Evolutionary conservation across 2,797 vertebrate genomes (phyloP), one percentile per base, ranked within the genome.

Genomic region (Mycteria americana): DNA sequence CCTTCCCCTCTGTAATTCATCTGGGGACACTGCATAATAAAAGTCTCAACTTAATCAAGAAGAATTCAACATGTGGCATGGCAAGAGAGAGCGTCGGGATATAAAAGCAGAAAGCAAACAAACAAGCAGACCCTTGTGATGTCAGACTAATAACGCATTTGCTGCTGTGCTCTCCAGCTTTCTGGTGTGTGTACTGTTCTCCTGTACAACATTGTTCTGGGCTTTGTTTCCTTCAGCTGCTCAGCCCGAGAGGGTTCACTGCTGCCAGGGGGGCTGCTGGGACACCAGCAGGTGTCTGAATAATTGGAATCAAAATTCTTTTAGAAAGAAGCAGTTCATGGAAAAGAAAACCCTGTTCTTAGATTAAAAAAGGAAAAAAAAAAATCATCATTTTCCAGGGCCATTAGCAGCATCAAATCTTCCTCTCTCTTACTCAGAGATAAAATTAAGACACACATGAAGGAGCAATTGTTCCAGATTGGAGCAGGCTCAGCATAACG

Each of bases 31-130:
- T 75, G 46, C 45, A 92, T 91, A 96, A 96, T 95, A 94, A 94
- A 97, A 97, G 93, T 97, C 94, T 93, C 90, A 95, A 94, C 94
- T 97, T 92, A 96, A 95, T 97, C 97, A 97, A 92, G 95, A 94
- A 92, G 95, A 96, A 95, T 87, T 92, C 91, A 95, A 96, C 95
- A 93, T 92, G 93, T 95, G 88, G 72, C 95, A 90, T 19, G 59
- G 92, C 77, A 92, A 96, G 91, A 90, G 77, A 91, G 94, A 96
- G 79, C 77, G 1, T 72, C 46, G 70, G 85, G 95, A 84, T 91
- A 76, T 54, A 77, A 94, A 95, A 97, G 93, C 76, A 43, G 88
- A 84, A 95, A 95, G 86, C 84, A 97, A 97, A 97, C 93, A 97
- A 93, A 84, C 87, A 97, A 95, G 93, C 89, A 93, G 92, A 69